These are phyloP conservation scores for Frankliniella intonsa DNA, from an alignment of 2,888 invertebrate genomes.

Conservation along the genomic window DNA sequence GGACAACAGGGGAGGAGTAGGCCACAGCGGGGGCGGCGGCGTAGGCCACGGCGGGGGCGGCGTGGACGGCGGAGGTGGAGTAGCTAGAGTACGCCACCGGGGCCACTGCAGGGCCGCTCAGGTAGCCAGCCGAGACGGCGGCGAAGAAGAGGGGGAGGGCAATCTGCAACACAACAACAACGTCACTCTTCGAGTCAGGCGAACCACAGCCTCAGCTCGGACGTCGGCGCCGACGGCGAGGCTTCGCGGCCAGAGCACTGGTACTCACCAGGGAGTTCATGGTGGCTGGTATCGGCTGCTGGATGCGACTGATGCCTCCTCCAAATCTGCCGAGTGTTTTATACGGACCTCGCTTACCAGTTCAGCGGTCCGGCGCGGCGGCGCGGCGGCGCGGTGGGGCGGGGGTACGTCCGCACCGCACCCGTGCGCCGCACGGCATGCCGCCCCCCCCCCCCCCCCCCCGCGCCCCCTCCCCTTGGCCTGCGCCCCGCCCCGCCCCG, in stretches of 20 bases:
- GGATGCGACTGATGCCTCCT: not conserved
- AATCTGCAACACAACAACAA: slow-evolving; percentile 34
- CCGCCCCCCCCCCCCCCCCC: not conserved
- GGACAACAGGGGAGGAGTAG: not conserved
- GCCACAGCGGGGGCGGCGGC: slow-evolving; percentile 38
- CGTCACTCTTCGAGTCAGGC: not conserved
- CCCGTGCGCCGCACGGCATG: not conserved
- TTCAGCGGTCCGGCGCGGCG: not conserved
- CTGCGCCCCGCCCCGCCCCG: too few relatives aligned
- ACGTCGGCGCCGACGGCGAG: too few relatives aligned
- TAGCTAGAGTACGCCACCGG: slow-evolving; percentile 42
- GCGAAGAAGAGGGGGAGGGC: slow-evolving; percentile 46
- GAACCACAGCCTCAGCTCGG: not conserved
- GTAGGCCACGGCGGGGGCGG: slow-evolving; percentile 44
- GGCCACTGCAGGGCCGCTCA: slow-evolving; percentile 45
- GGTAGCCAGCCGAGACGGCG: slow-evolving; percentile 44
- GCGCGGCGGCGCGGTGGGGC: not conserved
- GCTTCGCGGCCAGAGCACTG: not conserved
- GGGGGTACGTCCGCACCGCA: not conserved
- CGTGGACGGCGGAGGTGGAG: slow-evolving; percentile 41
- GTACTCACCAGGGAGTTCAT: slow-evolving; percentile 16
- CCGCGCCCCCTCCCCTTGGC: not conserved
- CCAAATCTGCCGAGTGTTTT: not conserved
- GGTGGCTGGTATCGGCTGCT: not conserved
- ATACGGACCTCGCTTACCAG: not conserved